phyloP scores from a whole-genome alignment of 2,797 vertebrate genomes.

The Setipinna tenuifilis region DNA sequence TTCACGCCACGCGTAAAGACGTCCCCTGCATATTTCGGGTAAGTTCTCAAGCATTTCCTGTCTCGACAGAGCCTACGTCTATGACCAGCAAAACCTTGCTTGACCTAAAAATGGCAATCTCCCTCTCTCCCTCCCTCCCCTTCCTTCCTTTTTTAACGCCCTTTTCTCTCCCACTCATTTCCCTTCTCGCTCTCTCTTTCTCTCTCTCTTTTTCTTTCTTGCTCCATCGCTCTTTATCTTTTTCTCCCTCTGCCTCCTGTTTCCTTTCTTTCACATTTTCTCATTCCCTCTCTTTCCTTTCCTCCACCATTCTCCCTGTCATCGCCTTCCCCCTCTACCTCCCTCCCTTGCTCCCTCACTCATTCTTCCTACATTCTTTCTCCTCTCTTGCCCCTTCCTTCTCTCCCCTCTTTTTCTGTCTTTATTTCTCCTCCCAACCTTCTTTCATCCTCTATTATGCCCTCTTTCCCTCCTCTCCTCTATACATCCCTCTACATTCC shows the following conservation, averaged over 20 bases:
- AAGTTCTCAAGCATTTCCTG: conserved; percentile 39
- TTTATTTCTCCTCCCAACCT: neutral
- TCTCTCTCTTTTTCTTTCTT: neutral
- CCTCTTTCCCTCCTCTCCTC: neutral
- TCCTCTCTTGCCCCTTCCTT: neutral
- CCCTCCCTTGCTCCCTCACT: neutral
- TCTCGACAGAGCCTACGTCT: neutral
- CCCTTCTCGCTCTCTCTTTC: neutral
- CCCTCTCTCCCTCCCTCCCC: conserved; percentile 29
- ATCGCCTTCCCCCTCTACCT: neutral
- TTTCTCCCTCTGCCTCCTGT: neutral
- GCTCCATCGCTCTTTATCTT: neutral
- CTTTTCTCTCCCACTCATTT: neutral
- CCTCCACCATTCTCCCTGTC: neutral
- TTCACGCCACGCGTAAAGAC: conserved; percentile 94
- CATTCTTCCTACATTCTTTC: neutral
- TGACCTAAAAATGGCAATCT: conserved; percentile 1
- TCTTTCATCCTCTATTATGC: neutral
- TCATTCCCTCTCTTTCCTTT: neutral
- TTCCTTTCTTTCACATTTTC: neutral
- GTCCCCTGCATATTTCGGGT: conserved; percentile 96
- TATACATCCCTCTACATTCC: neutral
- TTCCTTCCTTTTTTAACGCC: neutral
- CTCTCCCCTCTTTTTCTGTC: too few relatives aligned
- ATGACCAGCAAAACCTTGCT: neutral